phyloP scores from a whole-genome alignment of 35 echinoderm and acorn worm genomes.

The Eucidaris tribuloides region DNA sequence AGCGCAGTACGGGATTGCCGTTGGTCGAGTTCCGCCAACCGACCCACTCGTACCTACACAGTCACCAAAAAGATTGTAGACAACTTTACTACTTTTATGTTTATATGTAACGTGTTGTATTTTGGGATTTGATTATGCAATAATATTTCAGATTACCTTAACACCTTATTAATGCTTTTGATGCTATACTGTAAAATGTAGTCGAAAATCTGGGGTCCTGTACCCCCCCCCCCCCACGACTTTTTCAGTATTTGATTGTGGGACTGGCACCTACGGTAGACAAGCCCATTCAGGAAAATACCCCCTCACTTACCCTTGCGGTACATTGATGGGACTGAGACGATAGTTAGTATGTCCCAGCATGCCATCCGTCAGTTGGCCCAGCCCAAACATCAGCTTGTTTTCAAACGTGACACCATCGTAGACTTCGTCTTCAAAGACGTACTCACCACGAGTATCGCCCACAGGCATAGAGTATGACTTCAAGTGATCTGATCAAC shows the following conservation, averaged over 20 bases:
- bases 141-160: no score
- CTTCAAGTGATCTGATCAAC: constrained; percentile 77
- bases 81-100: no score
- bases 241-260: no score
- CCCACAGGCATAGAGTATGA: constrained; percentile 68
- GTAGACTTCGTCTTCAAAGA: constrained; percentile 72
- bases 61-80: no score
- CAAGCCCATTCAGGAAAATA: no score
- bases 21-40: constrained; percentile 79
- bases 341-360: constrained; percentile 72
- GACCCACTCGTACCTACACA: constrained; percentile 72
- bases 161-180: no score
- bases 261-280: no score
- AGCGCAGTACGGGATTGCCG: constrained; percentile 49
- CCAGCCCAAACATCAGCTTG: constrained; percentile 50
- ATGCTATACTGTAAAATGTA: no score
- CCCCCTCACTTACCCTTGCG: constrained; percentile 42
- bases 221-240: no score
- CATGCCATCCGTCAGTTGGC: constrained; percentile 91
- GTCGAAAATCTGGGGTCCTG: no score
- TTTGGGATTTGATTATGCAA: no score
- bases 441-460: constrained; percentile 34
- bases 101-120: no score
- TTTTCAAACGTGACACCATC: constrained; percentile 55
- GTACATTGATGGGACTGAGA: constrained; percentile 67